phyloP scores from a whole-genome alignment of 2,888 invertebrate species.

The Caenorhabditis sp. region DNA sequence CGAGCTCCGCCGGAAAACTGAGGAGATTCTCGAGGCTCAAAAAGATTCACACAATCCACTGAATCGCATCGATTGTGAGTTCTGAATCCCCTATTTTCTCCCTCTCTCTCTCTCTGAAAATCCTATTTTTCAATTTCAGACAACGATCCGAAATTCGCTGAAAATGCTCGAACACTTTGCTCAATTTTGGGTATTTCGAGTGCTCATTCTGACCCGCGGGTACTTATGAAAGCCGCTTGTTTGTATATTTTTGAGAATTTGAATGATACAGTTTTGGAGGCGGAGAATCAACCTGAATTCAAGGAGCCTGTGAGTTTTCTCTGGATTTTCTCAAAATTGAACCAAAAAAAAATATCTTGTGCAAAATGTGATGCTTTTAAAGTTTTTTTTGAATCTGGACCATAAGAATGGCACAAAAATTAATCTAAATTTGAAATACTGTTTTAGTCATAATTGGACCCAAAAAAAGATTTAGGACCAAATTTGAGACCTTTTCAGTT shows the following conservation, averaged over 20 bases:
- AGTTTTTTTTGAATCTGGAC: too few species aligned
- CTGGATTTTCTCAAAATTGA: too few species aligned
- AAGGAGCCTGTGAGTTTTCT: too few species aligned
- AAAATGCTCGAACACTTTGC: slow-evolving; percentile 39
- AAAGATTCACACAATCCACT: slow-evolving; percentile 40
- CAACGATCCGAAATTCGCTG: slow-evolving; percentile 20
- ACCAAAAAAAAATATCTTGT: too few species aligned
- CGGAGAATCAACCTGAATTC: background rate
- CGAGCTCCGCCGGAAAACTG: slow-evolving; percentile 10
- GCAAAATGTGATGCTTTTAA: too few species aligned
- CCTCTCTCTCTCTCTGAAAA: background rate
- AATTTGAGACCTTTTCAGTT: too few species aligned
- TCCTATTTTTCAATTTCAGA: background rate
- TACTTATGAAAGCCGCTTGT: slow-evolving; percentile 47
- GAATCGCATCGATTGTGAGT: slow-evolving; percentile 43
- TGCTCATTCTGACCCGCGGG: slow-evolving; percentile 40
- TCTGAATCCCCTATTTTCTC: background rate
- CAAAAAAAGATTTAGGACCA: too few species aligned
- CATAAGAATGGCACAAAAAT: too few species aligned
- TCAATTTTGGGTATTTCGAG: slow-evolving; percentile 41
- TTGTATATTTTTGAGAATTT: slow-evolving; percentile 47
- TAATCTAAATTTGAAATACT: too few species aligned
- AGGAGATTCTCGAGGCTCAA: slow-evolving; percentile 19
- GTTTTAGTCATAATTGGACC: too few species aligned
- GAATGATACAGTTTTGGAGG: slow-evolving; percentile 17